Conservation (phyloP, 2,888 invertebrate genomes). For the Cenopis cana region DNA sequence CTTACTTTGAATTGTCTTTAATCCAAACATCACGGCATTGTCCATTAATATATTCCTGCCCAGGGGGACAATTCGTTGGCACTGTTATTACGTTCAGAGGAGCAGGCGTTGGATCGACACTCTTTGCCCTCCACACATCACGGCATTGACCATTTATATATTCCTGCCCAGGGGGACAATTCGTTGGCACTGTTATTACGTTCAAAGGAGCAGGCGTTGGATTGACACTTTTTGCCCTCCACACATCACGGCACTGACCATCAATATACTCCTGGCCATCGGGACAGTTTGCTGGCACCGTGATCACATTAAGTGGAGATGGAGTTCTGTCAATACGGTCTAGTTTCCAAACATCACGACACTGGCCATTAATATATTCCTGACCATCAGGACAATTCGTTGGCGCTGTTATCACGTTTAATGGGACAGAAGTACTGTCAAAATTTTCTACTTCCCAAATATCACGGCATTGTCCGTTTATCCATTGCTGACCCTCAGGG, state of each 20-base stretch:
- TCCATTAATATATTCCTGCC: slow-evolving; percentile 47
- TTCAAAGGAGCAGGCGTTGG: slow-evolving; percentile 33
- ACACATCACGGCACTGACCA: slow-evolving; percentile 46
- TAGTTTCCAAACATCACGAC: slow-evolving; percentile 46
- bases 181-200: slow-evolving; percentile 51
- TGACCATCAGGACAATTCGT: slow-evolving; percentile 47
- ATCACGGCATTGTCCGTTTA: slow-evolving; percentile 47
- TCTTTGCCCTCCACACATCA: slow-evolving; percentile 43
- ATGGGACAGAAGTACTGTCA: slow-evolving; percentile 3
- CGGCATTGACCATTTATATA: slow-evolving; percentile 47
- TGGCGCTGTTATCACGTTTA: slow-evolving; percentile 51
- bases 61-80: slow-evolving; percentile 47
- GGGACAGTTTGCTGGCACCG: slow-evolving; percentile 49
- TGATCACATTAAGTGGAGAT: slow-evolving; percentile 28
- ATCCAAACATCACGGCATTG: slow-evolving; percentile 55
- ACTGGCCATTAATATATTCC: slow-evolving; percentile 46
- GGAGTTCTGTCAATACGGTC: slow-evolving; percentile 1
- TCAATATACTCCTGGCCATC: slow-evolving; percentile 46
- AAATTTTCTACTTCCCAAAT: slow-evolving; percentile 28
- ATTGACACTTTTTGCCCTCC: slow-evolving; percentile 6
- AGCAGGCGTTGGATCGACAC: background rate
- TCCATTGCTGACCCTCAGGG: slow-evolving; percentile 43
- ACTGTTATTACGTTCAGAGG: slow-evolving; percentile 44
- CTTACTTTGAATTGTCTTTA: slow-evolving; percentile 27
- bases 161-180: slow-evolving; percentile 47